Base-by-base conservation (phyloP, 2,888 invertebrate genomes). In the Tetropium fuscum region DNA sequence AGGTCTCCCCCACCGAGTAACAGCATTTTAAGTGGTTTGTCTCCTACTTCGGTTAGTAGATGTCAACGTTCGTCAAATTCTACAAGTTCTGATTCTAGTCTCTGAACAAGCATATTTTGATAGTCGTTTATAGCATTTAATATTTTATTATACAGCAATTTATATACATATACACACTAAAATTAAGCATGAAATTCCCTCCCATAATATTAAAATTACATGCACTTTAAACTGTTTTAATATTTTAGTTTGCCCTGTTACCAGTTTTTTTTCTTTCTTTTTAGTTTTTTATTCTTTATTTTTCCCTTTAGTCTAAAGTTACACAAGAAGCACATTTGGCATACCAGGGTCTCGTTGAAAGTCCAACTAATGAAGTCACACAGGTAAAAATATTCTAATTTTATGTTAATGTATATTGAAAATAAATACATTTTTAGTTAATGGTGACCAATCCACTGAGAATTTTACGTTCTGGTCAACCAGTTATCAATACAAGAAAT, bases 271-370 rank as follows among this genome's bases (percentile, higher is more conserved):
- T 73, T 63, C 70, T 65, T 75, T 69, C 69, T 71, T 63, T 64
- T 75, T 72, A 73, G 74, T 77, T 74, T 74, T 76, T 76, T 72
- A 75, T 72, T 64, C 66, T 65, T 73, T 74, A 64, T 69, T 71
- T 74, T 74, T 76, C 74, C 69, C 71, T 79, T 82, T 84, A 95
- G 94, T 88, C 90, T 19, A 90, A 91, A 19, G 86, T 96, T 72
- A 93, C 94, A 11, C 91, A 92, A 74, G 95, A 96, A 81, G 93
- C 95, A 41, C 95, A 94, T 78, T 89, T 93, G 75, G 98, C 96
- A 0, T 98, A 98, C 84, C 92, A 94, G 75, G 91, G 93, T 72
- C 84, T 98, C 48, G 95, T 98, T 53, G 96, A 97, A 78, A 81
- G 84, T 68, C 82, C 84, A 3, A 75, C 74, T 58, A 73, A 71